A percentile compares a stretch with the other conserved stretches of the same genome.
Evolutionary conservation across 2,888 invertebrate genomes (phyloP).

Genomic region (Melanargia galathea): DNA sequence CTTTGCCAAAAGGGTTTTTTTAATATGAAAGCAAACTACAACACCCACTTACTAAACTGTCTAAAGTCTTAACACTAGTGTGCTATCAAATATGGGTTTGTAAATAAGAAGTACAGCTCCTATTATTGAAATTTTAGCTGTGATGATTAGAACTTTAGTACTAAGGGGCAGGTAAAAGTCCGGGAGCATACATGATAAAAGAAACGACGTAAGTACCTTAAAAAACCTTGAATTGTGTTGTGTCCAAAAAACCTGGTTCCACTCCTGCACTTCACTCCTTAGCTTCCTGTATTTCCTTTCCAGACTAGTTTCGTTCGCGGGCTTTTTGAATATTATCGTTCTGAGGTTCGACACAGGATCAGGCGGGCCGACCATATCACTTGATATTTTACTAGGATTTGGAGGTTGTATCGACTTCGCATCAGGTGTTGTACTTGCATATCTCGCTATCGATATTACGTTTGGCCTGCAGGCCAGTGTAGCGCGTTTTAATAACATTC

Average conservation of each 20-base stretch:
- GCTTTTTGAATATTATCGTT: conserved; percentile 85
- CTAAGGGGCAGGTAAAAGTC: too few species aligned
- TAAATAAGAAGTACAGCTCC: too few species aligned
- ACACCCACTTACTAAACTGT: too few species aligned
- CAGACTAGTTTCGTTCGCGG: conserved; percentile 84
- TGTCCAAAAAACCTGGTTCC: conserved; percentile 94
- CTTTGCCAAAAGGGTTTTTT: not conserved
- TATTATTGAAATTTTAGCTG: too few species aligned
- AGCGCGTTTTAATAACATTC: conserved; percentile 22
- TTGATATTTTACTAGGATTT: conserved; percentile 65
- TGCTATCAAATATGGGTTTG: too few species aligned
- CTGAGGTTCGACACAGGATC: conserved; percentile 91
- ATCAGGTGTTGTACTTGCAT: conserved; percentile 51
- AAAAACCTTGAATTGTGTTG: conserved; percentile 90
- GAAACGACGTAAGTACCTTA: too few species aligned
- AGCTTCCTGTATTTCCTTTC: conserved; percentile 85
- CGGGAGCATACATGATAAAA: not conserved
- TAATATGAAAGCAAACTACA: not conserved
- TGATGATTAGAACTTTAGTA: too few species aligned
- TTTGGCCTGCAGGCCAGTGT: conserved; percentile 15
- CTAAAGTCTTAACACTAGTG: too few species aligned
- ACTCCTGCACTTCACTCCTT: conserved; percentile 87
- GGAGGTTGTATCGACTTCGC: conserved; percentile 63
- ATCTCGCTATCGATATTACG: conserved; percentile 16
- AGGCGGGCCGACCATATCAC: conserved; percentile 90